Evolutionary conservation across 2,888 invertebrate genomes (phyloP), one percentile per base, ranked within the genome.

Genomic region (Ctena decussata): DNA sequence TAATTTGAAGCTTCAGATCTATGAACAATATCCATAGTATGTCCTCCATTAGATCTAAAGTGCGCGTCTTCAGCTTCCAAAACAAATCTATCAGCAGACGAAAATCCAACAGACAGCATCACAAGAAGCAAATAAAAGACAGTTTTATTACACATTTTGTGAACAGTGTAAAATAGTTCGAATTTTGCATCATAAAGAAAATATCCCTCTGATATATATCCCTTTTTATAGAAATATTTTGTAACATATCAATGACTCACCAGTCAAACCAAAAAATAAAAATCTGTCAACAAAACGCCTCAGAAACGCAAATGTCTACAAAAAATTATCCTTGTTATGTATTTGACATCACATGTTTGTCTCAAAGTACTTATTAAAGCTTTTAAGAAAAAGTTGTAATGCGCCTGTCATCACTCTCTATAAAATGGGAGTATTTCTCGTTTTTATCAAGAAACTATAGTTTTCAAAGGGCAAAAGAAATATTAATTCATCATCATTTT

Each of bases 31-130:
- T 21, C 18, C 18, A 35, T 24, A 49, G 3, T 24, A 15, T 5
- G 18, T 65, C 65, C 18, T 65, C 24, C 65, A 30, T 57, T 57
- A 3, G 21, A 15, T 21, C 12, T 46, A 37, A 69, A 69, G 6
- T 27, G 11, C 3, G 72, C 72, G 72, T 72, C 44, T 72, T 72
- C 72, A 27, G 46, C 72, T 72, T 72, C 72, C 12, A 72, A 41
- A 15, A 72, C 44, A 30, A 72, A 72, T 44, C 32, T 72, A 1
- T 39, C 15, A 15, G 72, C 44, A 65, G 35, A 65, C 12, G 35
- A 30, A 21, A 18, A 11, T 5, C 24, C 18, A 65, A 32, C 32
- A 12, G 21, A 18, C 18, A 65, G 12, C 15, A 24, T 11, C 6
- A 30, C 1, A 32, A 24, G 32, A 12, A 65, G 30, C 5, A 65